Evolutionary conservation across 35 echinoderm and acorn worm species (phyloP).

Genomic region (Stichopus chloronotus): DNA sequence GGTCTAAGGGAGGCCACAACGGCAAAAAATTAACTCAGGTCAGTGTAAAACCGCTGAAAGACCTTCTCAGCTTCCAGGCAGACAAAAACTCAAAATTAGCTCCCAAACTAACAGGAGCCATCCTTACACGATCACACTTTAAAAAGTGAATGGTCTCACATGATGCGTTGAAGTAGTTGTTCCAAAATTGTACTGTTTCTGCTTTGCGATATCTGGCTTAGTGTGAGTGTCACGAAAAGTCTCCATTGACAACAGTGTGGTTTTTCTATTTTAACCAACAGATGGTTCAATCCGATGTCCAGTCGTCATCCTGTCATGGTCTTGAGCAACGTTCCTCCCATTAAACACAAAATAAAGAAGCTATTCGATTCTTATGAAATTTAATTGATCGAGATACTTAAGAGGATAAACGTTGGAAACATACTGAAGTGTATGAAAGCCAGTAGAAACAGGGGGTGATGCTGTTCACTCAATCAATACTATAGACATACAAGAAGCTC

Average conservation of each 20-base stretch:
- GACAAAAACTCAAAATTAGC: slow-evolving; percentile 36
- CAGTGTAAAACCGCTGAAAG: slow-evolving; percentile 25
- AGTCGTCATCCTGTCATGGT: slow-evolving; percentile 70
- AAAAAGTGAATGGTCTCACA: slow-evolving; percentile 32
- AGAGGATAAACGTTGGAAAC: background rate
- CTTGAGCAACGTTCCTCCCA: background rate
- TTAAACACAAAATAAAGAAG: background rate
- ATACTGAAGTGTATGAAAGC: background rate
- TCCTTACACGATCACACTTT: background rate
- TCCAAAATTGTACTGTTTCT: background rate
- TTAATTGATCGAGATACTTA: slow-evolving; percentile 13
- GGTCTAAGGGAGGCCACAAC: no score
- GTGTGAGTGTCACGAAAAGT: background rate
- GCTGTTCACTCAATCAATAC: background rate
- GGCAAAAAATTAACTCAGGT: background rate
- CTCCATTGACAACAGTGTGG: slow-evolving; percentile 22
- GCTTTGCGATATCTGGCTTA: slow-evolving; percentile 24
- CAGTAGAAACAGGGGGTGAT: slow-evolving; percentile 49
- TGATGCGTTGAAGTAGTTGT: background rate
- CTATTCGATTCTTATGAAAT: background rate
- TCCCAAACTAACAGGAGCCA: background rate
- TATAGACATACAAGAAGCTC: background rate
- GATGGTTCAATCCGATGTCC: slow-evolving; percentile 69
- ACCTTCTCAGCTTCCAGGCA: slow-evolving; percentile 32
- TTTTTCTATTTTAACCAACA: slow-evolving; percentile 32